Base-by-base conservation (phyloP, 2,888 invertebrate species). In the Meliscaeva auricollis region DNA sequence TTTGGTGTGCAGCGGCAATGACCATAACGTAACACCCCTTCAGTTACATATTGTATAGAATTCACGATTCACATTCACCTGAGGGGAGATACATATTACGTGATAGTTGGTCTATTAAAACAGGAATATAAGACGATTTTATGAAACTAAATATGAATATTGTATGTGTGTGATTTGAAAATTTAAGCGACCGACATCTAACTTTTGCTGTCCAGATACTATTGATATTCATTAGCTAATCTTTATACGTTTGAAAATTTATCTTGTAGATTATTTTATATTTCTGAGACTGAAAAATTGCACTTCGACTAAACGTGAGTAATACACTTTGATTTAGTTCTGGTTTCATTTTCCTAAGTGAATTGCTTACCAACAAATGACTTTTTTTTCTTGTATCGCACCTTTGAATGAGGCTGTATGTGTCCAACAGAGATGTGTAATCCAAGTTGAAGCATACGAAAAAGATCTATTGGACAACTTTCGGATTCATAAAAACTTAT, bases 1-100 rank as follows among this genome's bases (percentile, higher is more conserved):
- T 20, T 35, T 0, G 17, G 11, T 35, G 50, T 2, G 15, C 50
- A 38, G 32, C 41, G 64, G 32, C 66, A 66, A 66, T 66, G 48
- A 38, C 66, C 50, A 50, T 50, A 66, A 46, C 66, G 35, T 35
- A 66, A 66, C 50, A 66, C 48, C 22, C 48, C 35, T 50, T 50
- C 8, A 50, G 5, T 50, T 50, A 9, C 38, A 38, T 9, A 11
- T 9, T 3, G 35, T 11, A 38, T 38, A 1, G 22, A 66, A 35
- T 48, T 9, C 11, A 60, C 38, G 3, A 17, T 17, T 50, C 35
- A 17, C 48, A 50, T 50, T 66, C 48, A 66, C 50, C 22, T 50
- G 50, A 13, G 50, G 22, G n/a, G 7, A 13, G 13, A 3, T 3
- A 11, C 5, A 30, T 66, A 35, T 50, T 66, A 66, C 66, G 66